Base-by-base conservation (phyloP, 2,113 vertebrate genomes). In the Semnornis frantzii region DNA sequence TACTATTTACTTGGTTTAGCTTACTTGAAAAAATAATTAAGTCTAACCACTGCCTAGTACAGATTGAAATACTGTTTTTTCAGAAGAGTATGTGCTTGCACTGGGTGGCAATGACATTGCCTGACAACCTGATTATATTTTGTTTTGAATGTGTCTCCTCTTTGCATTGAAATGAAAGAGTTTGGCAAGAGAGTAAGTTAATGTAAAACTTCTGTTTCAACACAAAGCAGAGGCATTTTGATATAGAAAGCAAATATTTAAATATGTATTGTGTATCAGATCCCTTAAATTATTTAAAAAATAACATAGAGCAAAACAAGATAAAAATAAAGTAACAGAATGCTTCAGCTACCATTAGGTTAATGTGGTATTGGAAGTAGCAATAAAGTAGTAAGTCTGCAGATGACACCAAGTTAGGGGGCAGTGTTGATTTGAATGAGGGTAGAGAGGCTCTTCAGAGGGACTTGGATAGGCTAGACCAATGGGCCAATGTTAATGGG, bases 91-190 rank as follows among this genome's bases (percentile, higher is more conserved):
- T 69, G 30, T 78, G 44, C 20, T 59, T 72, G 90, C 10, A 2
- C n/a, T 82, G 70, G 39, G 44, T 72, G 28, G 30, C 71, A 92
- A 68, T 58, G 58, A 84, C 46, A 65, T 31, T 85, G 75, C 44
- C 72, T 87, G 59, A 91, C 63, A 91, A 87, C 85, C 75, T 94
- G 60, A 44, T 93, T 94, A 6, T 65, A 46, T 86, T 81, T 85
- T 89, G 15, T 71, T 90, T 93, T 57, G n/a, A 66, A 71, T 62
- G 17, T 60, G 15, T 79, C 52, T 89, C 76, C 79, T 72, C 25
- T 81, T 81, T 92, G n/a, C 44, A 69, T 62, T 86, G 58, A 81
- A 83, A 72, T 82, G 37, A 78, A 86, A 75, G 2, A 2, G 9
- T 81, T 82, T 88, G 70, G 58, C 52, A 87, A 62, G 54, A 85